Percentiles rank a stretch among this genome's conserved stretches.
Conservation (phyloP, 2,888 invertebrate genomes). For the Drosophila picticornis region DNA sequence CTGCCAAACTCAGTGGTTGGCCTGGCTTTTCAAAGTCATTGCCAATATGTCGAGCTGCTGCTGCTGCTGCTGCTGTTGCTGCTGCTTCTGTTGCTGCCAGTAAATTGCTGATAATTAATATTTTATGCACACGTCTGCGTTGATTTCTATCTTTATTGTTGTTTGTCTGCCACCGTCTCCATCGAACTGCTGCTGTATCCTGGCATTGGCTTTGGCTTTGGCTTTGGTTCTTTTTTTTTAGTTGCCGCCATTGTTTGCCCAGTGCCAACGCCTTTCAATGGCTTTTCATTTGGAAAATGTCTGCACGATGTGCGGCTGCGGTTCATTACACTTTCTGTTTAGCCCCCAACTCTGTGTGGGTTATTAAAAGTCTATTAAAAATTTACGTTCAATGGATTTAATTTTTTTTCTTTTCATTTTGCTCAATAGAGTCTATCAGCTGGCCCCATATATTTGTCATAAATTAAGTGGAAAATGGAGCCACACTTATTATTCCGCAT, state of each 20-base stretch:
- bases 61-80: constrained; percentile 32
- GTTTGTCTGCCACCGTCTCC: constrained; percentile 67
- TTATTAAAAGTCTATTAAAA: constrained; percentile 80
- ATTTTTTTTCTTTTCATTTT: constrained; percentile 2
- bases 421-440: constrained; percentile 22
- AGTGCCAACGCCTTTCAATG: constrained; percentile 74
- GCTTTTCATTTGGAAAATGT: constrained; percentile 78
- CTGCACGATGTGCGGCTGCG: constrained; percentile 76
- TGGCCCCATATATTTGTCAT: constrained; percentile 59
- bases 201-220: constrained; percentile 25
- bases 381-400: constrained; percentile 62
- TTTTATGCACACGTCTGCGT: constrained; percentile 80
- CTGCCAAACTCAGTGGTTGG: constrained; percentile 60
- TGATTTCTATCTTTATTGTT: constrained; percentile 80
- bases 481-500: constrained; percentile 60
- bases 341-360: constrained; percentile 46
- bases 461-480: constrained; percentile 78
- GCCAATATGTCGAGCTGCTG: constrained; percentile 65
- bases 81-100: constrained; percentile 49
- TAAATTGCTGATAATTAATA: constrained; percentile 78
- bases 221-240: constrained; percentile 22
- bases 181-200: constrained; percentile 10
- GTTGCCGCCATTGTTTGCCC: constrained; percentile 70
- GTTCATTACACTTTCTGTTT: constrained; percentile 80
- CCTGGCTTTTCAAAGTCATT: constrained; percentile 68